Conservation (phyloP, 2,888 invertebrate species). For the Cerceris rybyensis region DNA sequence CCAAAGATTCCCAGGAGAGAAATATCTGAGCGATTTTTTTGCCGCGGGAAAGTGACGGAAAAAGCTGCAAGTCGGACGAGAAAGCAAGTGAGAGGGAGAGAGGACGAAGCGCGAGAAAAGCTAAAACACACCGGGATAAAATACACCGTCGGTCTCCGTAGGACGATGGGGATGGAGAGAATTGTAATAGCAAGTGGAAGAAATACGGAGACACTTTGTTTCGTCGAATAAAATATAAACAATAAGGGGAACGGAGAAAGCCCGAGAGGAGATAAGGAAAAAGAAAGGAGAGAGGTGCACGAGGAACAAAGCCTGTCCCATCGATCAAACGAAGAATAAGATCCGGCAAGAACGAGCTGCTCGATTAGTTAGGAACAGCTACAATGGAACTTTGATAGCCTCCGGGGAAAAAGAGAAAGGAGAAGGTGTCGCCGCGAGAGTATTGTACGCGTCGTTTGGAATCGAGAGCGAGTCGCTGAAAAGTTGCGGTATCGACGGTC, state of each 20-base stretch:
- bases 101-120: not conserved
- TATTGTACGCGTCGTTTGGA: not conserved
- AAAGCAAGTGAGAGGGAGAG: not conserved
- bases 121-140: constrained; percentile 12
- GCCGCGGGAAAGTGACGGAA: not conserved
- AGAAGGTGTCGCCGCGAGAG: not conserved
- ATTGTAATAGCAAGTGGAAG: not conserved
- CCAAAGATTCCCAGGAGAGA: constrained; percentile 31
- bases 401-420: constrained; percentile 8
- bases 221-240: constrained; percentile 16
- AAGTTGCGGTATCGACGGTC: too few relatives aligned
- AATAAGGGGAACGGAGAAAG: constrained; percentile 8
- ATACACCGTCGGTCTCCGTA: not conserved
- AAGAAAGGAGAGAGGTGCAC: not conserved
- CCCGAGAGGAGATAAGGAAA: not conserved
- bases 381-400: constrained; percentile 20
- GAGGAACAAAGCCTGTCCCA: constrained; percentile 26
- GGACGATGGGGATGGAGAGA: not conserved
- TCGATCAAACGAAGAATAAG: constrained; percentile 35
- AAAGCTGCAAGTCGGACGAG: constrained; percentile 15
- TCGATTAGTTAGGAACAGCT: constrained; percentile 32
- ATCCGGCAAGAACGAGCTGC: constrained; percentile 35
- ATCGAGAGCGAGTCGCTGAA: too few relatives aligned
- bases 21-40: constrained; percentile 31
- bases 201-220: constrained; percentile 19